Percentiles rank a stretch among this genome's conserved stretches.
Conservation (phyloP, 1,140 invertebrate species). For the Alviniconcha marisindica region DNA sequence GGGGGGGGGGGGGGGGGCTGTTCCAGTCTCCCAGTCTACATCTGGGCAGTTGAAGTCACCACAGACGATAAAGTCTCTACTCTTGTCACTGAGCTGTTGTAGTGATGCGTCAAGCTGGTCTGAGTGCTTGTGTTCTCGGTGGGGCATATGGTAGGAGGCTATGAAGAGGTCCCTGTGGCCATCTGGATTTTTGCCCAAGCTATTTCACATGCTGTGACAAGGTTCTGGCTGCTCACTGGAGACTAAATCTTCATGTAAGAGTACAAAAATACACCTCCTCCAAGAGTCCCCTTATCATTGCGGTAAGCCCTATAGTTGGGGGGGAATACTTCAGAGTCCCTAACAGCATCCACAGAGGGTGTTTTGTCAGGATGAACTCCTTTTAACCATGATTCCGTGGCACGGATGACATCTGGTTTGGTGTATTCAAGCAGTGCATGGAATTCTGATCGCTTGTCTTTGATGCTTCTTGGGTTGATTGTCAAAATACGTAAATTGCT, state of each 20-base stretch:
- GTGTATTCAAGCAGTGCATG: conserved; percentile 31
- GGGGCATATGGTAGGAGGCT: conserved; percentile 5
- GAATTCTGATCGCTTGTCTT: conserved; percentile 29
- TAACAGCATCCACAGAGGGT: not conserved
- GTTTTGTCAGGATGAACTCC: conserved; percentile 35
- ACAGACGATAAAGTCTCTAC: conserved; percentile 37
- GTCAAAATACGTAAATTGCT: too few relatives aligned
- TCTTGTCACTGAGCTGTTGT: conserved; percentile 2
- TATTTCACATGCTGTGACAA: conserved; percentile 37
- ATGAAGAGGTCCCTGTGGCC: not conserved
- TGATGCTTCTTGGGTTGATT: not conserved
- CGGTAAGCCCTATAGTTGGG: too few relatives aligned
- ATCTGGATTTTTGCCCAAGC: conserved; percentile 43
- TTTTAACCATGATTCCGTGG: conserved; percentile 39
- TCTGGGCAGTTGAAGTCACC: too few relatives aligned
- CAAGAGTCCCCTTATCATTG: conserved; percentile 39
- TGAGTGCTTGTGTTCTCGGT: conserved; percentile 45
- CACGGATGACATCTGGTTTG: conserved; percentile 39
- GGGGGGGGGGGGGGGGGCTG: too few relatives aligned
- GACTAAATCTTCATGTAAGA: conserved; percentile 36
- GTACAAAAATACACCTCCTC: conserved; percentile 50
- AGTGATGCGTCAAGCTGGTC: conserved; percentile 35
- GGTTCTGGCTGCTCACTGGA: not conserved
- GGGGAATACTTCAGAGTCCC: too few relatives aligned
- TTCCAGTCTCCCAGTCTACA: too few relatives aligned